Conservation (phyloP, 2,797 vertebrate genomes). For the Mormyrops boulengeri region DNA sequence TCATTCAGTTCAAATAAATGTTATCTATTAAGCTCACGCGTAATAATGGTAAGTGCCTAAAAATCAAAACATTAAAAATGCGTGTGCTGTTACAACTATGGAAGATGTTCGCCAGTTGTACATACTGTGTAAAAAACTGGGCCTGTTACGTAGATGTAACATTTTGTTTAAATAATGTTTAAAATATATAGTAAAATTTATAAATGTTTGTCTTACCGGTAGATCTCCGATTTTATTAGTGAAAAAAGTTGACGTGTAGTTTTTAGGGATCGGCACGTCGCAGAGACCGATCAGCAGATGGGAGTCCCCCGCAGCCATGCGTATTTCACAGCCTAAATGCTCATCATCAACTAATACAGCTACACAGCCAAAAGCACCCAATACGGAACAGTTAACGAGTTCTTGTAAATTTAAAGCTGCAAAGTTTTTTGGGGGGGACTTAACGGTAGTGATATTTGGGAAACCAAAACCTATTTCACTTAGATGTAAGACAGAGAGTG, state of each 20-base stretch:
- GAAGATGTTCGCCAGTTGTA: background rate
- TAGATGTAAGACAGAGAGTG: background rate
- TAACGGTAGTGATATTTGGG: background rate
- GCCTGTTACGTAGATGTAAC: background rate
- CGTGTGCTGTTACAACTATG: background rate
- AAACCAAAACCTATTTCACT: background rate
- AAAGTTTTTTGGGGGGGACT: background rate
- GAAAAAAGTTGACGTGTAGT: constrained; percentile 30
- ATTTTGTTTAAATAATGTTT: background rate
- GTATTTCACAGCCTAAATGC: background rate
- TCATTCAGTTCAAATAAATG: background rate
- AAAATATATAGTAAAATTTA: background rate
- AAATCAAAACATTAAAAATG: background rate
- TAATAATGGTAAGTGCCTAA: background rate
- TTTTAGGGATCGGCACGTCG: constrained; percentile 46
- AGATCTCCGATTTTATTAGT: constrained; percentile 58
- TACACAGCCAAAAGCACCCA: background rate
- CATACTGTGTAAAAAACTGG: background rate
- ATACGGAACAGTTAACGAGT: background rate
- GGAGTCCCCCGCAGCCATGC: constrained; percentile 9
- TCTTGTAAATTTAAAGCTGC: background rate
- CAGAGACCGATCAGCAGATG: constrained; percentile 48
- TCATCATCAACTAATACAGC: background rate
- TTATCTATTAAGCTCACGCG: background rate
- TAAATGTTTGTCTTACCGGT: constrained; percentile 35